phyloP scores from a whole-genome alignment of 2,113 vertebrate species.

The Urocitellus parryii region DNA sequence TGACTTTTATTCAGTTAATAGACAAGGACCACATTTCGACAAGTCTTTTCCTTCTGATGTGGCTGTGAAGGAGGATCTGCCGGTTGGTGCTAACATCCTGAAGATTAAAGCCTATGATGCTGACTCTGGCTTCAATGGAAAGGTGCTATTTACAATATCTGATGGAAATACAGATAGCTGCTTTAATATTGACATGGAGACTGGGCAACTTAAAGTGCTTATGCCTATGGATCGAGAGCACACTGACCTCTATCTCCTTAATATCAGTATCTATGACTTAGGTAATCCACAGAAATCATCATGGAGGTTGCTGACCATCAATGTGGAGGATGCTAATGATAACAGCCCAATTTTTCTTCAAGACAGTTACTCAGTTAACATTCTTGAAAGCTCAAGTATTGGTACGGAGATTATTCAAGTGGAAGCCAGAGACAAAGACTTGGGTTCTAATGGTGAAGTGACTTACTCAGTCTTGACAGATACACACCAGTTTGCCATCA shows the following conservation, averaged over 20 bases:
- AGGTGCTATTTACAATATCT: conserved; percentile 94
- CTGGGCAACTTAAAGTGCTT: conserved; percentile 93
- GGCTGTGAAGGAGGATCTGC: conserved; percentile 93
- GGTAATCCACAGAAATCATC: conserved; percentile 94
- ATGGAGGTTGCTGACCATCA: conserved; percentile 94
- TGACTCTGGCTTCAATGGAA: conserved; percentile 97
- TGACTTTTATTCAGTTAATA: conserved; percentile 96
- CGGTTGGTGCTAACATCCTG: conserved; percentile 91
- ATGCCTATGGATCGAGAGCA: conserved; percentile 96
- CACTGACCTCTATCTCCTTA: conserved; percentile 94
- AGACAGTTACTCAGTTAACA: conserved; percentile 91
- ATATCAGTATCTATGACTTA: conserved; percentile 96
- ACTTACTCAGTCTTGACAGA: conserved; percentile 94
- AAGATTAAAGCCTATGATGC: conserved; percentile 94
- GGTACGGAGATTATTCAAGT: conserved; percentile 96
- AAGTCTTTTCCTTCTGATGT: conserved; percentile 95
- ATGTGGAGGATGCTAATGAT: conserved; percentile 95
- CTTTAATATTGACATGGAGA: conserved; percentile 94
- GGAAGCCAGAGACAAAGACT: conserved; percentile 96
- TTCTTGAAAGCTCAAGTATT: conserved; percentile 95
- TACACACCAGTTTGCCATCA: conserved; percentile 94
- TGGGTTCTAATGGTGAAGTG: conserved; percentile 93
- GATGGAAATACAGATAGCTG: conserved; percentile 95
- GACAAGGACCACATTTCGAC: conserved; percentile 96
- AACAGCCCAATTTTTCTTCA: conserved; percentile 95